These are phyloP conservation scores for Strigamia transsilvanica DNA, from an alignment of 2,888 invertebrate species.

Conservation along the genomic window DNA sequence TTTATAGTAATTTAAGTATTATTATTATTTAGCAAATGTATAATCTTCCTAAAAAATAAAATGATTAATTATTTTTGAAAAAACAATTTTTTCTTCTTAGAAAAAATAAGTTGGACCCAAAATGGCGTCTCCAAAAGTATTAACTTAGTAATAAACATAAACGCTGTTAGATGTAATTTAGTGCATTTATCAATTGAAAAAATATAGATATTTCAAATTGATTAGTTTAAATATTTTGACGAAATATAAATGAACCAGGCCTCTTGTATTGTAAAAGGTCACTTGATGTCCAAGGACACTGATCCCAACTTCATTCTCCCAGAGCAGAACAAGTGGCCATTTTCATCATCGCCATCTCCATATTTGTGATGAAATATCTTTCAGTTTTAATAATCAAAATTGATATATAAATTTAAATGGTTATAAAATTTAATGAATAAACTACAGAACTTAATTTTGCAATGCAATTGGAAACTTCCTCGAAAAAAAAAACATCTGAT, in stretches of 20 bases:
- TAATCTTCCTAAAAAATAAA: no score
- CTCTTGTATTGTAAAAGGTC: conserved; percentile 32
- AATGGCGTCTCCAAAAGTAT: background rate
- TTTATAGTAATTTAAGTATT: background rate
- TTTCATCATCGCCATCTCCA: conserved; percentile 45
- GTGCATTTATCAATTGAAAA: background rate
- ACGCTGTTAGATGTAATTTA: background rate
- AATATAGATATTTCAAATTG: background rate
- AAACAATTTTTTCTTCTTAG: background rate
- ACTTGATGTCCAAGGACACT: conserved; percentile 45
- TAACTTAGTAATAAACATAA: background rate
- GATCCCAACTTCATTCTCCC: conserved; percentile 35
- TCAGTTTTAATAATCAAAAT: background rate
- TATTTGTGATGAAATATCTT: background rate
- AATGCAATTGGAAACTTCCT: background rate
- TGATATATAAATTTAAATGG: background rate
- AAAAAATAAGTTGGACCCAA: conserved; percentile 1
- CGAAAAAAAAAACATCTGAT: background rate
- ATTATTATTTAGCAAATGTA: no score
- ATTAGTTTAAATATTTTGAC: background rate
- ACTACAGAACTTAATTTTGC: background rate
- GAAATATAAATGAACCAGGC: conserved; percentile 10
- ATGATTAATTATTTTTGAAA: no score
- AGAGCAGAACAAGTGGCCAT: conserved; percentile 46
- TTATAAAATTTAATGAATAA: background rate